Evolutionary conservation across 2,888 invertebrate species (phyloP).

Genomic region (Steinernema scapterisci): DNA sequence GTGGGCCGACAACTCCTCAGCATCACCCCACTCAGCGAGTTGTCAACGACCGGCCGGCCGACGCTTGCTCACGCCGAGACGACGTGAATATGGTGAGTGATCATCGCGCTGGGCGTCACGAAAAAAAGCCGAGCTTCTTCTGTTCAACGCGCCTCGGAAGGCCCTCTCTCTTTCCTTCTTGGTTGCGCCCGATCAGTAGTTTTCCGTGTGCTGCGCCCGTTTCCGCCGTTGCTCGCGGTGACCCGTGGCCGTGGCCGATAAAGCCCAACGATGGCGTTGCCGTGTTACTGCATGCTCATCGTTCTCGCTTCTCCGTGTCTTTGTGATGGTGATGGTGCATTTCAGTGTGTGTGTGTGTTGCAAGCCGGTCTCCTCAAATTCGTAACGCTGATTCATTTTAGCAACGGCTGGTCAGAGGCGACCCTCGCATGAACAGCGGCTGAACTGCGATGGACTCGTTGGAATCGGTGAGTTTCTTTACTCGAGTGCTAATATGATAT

Average conservation of each 20-base stretch:
- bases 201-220: conserved; percentile 8
- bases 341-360: not conserved
- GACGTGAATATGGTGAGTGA: conserved; percentile 9
- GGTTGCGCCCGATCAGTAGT: conserved; percentile 7
- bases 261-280: not conserved
- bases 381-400: too few species aligned
- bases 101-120: not conserved
- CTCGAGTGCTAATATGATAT: too few species aligned
- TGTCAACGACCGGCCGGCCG: not conserved
- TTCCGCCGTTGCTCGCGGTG: not conserved
- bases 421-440: too few species aligned
- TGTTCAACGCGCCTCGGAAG: not conserved
- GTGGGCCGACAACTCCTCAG: too few species aligned
- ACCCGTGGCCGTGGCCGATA: not conserved
- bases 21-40: not conserved
- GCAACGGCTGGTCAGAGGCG: too few species aligned
- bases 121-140: not conserved
- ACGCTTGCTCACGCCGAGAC: conserved; percentile 12
- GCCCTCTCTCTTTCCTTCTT: not conserved
- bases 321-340: not conserved
- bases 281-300: too few species aligned
- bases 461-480: too few species aligned
- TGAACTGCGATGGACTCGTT: too few species aligned
- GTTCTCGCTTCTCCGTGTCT: not conserved
- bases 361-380: not conserved